A percentile compares a stretch with the other conserved stretches of the same genome.
These are phyloP conservation scores for Carterocephalus palaemon DNA, from an alignment of 2,888 invertebrate species.

Conservation along the genomic window DNA sequence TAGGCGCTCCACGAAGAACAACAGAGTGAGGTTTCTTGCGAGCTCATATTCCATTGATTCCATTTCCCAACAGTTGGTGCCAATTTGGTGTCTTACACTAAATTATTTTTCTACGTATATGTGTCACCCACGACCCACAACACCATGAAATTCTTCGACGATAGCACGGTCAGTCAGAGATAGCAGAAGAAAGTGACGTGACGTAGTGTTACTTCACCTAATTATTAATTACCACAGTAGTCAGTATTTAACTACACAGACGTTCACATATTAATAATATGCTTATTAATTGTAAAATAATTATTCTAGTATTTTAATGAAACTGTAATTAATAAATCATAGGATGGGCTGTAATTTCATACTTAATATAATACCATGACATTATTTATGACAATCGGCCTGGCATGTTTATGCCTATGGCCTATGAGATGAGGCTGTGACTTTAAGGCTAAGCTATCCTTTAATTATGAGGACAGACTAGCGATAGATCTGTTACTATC, in stretches of 20 bases:
- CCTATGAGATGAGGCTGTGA: too few relatives aligned
- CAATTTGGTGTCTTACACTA: constrained; percentile 74
- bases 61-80: constrained; percentile 83
- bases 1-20: constrained; percentile 98
- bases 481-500: too few relatives aligned
- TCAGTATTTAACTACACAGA: not conserved
- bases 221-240: constrained; percentile 18
- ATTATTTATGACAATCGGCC: too few relatives aligned
- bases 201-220: constrained; percentile 37
- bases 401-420: too few relatives aligned
- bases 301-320: too few relatives aligned
- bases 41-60: constrained; percentile 96
- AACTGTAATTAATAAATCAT: too few relatives aligned
- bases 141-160: constrained; percentile 76
- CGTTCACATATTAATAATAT: not conserved
- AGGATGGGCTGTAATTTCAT: too few relatives aligned
- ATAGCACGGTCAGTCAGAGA: constrained; percentile 60
- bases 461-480: too few relatives aligned
- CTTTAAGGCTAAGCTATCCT: too few relatives aligned
- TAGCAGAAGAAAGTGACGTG: constrained; percentile 51
- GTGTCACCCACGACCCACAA: constrained; percentile 79
- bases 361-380: too few relatives aligned
- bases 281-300: not conserved
- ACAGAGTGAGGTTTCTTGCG: constrained; percentile 95
- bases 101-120: constrained; percentile 72